Evolutionary conservation across 2,113 vertebrate species (phyloP), one percentile per base, ranked within the genome.

Genomic region (Ammodytes marinus): DNA sequence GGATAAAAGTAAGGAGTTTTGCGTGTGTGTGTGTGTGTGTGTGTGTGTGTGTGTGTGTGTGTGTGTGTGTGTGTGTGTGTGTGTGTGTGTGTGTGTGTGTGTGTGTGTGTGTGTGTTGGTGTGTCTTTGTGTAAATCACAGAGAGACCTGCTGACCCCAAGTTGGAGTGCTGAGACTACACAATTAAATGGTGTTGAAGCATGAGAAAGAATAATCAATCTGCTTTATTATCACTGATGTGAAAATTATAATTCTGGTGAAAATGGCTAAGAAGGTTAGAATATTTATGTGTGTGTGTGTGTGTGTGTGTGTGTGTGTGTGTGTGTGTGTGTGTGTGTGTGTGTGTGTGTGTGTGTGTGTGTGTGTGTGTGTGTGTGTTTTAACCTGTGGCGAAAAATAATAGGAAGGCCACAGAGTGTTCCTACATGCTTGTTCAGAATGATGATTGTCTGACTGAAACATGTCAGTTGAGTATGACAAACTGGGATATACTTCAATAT

Each of bases 101-200:
- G 47, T 57, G 75, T 57, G 17, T 52, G 68, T 77, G 63, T 74
- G 73, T 46, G 72, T 77, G 77, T 82, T 65, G 53, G 46, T 69
- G 78, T 37, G 74, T 61, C 57, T 79, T 55, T 77, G 83, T 83
- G 89, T 79, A 90, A 92, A 92, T 91, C 83, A 93, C 83, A 79
- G 71, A 77, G 80, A 82, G 73, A 67, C 86, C 84, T 55, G 59
- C 84, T 91, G 92, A 93, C 91, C 93, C 47, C 74, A 69, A 82
- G 79, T 82, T 83, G 77, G 79, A 88, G 79, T 80, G 82, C 82
- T 89, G 83, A 75, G 43, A 87, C 82, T 78, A 69, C 85, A 87
- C 91, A 94, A 93, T 93, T 94, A 94, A 94, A 88, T 86, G 88
- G 93, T 93, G 93, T 93, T 93, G 91, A 87, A 86, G 89, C 86